Conservation (phyloP, 2,797 vertebrate species). For the Adrianichthys oophorus region DNA sequence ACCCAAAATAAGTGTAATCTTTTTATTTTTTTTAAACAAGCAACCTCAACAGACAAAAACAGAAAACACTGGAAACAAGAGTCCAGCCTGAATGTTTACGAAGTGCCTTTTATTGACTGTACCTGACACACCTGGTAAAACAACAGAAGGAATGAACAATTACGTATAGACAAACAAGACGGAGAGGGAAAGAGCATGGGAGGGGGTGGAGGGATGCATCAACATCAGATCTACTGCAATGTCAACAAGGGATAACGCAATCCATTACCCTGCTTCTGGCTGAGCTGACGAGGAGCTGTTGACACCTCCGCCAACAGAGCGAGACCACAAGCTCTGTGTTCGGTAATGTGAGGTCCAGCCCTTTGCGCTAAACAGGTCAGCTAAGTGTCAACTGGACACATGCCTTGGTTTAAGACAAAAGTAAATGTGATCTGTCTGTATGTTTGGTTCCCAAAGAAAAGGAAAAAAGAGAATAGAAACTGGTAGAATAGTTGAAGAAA, state of each 20-base stretch:
- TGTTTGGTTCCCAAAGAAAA: slow-evolving; percentile 4
- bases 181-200: slow-evolving; percentile 7
- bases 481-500: background rate
- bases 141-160: slow-evolving; percentile 13
- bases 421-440: background rate
- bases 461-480: background rate
- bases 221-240: slow-evolving; percentile 50
- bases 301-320: slow-evolving; percentile 58
- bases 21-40: too few relatives aligned
- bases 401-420: slow-evolving; percentile 21
- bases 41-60: too few relatives aligned
- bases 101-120: slow-evolving; percentile 13
- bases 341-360: slow-evolving; percentile 65
- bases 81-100: slow-evolving; percentile 2
- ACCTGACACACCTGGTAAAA: slow-evolving; percentile 22
- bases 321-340: slow-evolving; percentile 61
- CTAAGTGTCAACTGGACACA: slow-evolving; percentile 61
- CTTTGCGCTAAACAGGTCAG: slow-evolving; percentile 60
- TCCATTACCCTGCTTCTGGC: slow-evolving; percentile 70
- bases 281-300: slow-evolving; percentile 52
- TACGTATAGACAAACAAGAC: slow-evolving; percentile 12
- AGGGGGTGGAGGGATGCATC: slow-evolving; percentile 23
- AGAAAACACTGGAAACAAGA: background rate
- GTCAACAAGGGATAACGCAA: slow-evolving; percentile 72
- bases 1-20: too few relatives aligned